Base-by-base conservation (phyloP, 2,113 vertebrate species). In the Origma solitaria region DNA sequence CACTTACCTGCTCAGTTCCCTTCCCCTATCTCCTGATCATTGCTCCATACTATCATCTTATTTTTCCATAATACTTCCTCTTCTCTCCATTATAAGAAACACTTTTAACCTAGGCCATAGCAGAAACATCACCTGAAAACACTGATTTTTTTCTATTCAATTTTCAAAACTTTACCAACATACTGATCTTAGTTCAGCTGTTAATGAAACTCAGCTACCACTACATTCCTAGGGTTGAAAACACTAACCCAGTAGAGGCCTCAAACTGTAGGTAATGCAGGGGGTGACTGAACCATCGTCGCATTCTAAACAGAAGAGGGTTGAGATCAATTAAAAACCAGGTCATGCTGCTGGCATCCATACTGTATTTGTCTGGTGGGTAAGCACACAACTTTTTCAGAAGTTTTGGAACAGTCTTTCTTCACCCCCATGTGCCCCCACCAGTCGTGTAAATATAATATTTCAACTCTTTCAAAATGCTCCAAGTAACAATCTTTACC, bases 221-320 rank as follows among this genome's bases (percentile, higher is more conserved):
- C 16, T 42, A 22, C 27, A 45, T 61, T 40, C 27, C 7, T 13
- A 40, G 25, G 18, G 19, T n/a, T 73, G 28, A 49, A 37, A 88
- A 44, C 6, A 16, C 13, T 12, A 35, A 2, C 6, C 20, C 2
- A 1, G 15, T 0, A 49, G 40, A 71, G 8, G 4, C 3, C 20
- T 19, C 31, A 38, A 15, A 49, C 5, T 35, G 22, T 11, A 12
- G 16, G n/a, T 11, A n/a, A 56, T 13, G 16, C 30, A 64, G 37
- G 15, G 16, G 10, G 5, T 53, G 20, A 38, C 47, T 37, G 50
- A 86, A 22, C 17, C 10, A 28, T 53, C 27, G 35, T 50, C 42
- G 44, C 23, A 49, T 31, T 49, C 40, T 14, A 49, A 22, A 27
- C 28, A 56, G 38, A 82, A 54, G 17, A 51, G 24, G 6, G 3